These are phyloP conservation scores for Lophius piscatorius DNA, from an alignment of 2,113 vertebrate species.

Conservation along the genomic window DNA sequence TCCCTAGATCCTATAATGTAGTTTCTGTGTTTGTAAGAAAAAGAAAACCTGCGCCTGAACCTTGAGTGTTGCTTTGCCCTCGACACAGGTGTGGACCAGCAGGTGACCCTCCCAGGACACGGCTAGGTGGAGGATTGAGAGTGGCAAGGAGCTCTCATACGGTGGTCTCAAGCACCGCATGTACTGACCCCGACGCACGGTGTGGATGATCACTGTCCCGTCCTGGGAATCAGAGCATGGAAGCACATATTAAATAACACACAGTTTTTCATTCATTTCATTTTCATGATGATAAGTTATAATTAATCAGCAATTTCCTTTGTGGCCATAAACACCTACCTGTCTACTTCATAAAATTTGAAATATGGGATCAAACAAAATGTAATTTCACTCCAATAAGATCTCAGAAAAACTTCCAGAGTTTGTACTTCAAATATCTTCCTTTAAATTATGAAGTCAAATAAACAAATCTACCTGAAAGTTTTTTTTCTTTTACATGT, in stretches of 20 bases:
- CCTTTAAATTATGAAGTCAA: no score
- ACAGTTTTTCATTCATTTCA: not conserved
- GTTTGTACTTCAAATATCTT: no score
- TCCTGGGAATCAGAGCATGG: slow-evolving; percentile 75
- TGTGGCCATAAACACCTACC: no score
- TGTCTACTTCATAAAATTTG: no score
- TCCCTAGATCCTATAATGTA: not conserved
- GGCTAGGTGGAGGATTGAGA: slow-evolving; percentile 88
- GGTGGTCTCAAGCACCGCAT: slow-evolving; percentile 90
- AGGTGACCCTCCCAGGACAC: slow-evolving; percentile 95
- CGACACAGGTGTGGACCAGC: slow-evolving; percentile 89
- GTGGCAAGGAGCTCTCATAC: slow-evolving; percentile 88
- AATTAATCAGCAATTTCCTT: no score
- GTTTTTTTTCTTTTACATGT: no score
- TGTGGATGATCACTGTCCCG: slow-evolving; percentile 91
- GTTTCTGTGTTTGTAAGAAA: not conserved
- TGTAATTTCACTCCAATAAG: no score
- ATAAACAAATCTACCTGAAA: no score
- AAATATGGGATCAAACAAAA: no score
- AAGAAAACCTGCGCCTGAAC: slow-evolving; percentile 67
- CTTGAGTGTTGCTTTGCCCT: slow-evolving; percentile 92
- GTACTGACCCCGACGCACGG: slow-evolving; percentile 90
- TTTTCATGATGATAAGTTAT: no score
- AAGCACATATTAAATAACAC: not conserved
- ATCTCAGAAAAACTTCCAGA: no score